Percentiles rank a stretch among this genome's conserved stretches.
Evolutionary conservation across 2,113 vertebrate genomes (phyloP).

Genomic region (Protomyctophum bolini): DNA sequence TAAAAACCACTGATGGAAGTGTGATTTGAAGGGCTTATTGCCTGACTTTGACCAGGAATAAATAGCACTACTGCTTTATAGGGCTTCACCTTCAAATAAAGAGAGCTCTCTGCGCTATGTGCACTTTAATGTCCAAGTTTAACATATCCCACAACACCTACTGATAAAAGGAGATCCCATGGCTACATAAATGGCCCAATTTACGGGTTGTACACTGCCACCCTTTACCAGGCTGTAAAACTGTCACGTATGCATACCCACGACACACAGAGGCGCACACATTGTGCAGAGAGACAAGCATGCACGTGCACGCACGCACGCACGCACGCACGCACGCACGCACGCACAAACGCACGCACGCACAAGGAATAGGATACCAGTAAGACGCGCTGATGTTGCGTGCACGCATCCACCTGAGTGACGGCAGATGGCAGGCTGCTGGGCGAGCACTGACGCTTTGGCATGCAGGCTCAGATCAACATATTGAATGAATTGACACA

Average conservation of each 20-base stretch:
- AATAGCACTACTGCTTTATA: slow-evolving; percentile 36
- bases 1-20: slow-evolving; percentile 32
- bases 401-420: too few relatives aligned
- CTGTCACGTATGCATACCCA: background rate
- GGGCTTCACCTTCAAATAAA: slow-evolving; percentile 46
- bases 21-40: slow-evolving; percentile 43
- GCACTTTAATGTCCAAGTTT: slow-evolving; percentile 21
- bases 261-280: background rate
- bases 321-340: background rate
- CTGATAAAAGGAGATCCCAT: slow-evolving; percentile 18
- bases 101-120: slow-evolving; percentile 26
- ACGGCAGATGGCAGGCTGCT: too few relatives aligned
- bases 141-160: slow-evolving; percentile 17
- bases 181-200: slow-evolving; percentile 21
- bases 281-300: background rate
- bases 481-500: too few relatives aligned
- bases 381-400: too few relatives aligned
- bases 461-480: too few relatives aligned
- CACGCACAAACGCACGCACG: background rate
- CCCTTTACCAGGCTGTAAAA: slow-evolving; percentile 24
- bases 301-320: background rate
- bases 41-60: slow-evolving; percentile 56
- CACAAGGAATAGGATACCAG: background rate
- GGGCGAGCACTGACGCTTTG: too few relatives aligned
- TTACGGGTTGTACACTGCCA: slow-evolving; percentile 18